These are phyloP conservation scores for Nannobrachium achirus DNA, from an alignment of 2,113 vertebrate genomes.

Conservation along the genomic window DNA sequence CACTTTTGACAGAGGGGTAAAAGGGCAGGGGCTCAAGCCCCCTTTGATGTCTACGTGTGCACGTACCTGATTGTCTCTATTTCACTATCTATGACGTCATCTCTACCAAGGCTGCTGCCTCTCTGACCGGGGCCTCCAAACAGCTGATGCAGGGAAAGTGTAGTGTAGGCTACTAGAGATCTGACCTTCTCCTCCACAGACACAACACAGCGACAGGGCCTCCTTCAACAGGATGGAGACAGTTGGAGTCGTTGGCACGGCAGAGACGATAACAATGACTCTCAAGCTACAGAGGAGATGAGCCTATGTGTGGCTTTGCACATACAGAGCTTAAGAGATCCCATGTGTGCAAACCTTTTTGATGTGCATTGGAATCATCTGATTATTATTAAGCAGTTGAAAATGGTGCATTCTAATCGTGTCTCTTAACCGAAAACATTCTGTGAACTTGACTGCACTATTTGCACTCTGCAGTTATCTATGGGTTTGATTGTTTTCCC, in stretches of 20 bases:
- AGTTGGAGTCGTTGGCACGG: slow-evolving; percentile 50
- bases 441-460: no score
- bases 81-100: slow-evolving; percentile 84
- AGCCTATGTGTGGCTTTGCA: slow-evolving; percentile 56
- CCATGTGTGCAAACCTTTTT: no score
- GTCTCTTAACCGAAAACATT: no score
- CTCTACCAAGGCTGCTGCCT: slow-evolving; percentile 79
- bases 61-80: slow-evolving; percentile 67
- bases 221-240: slow-evolving; percentile 74
- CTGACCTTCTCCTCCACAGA: slow-evolving; percentile 88
- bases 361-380: no score
- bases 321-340: neutral
- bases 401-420: no score
- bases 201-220: slow-evolving; percentile 82
- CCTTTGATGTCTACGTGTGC: no score
- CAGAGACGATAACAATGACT: slow-evolving; percentile 79
- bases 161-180: slow-evolving; percentile 79
- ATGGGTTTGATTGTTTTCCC: no score
- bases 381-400: no score
- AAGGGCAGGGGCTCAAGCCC: no score
- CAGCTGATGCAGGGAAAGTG: slow-evolving; percentile 85
- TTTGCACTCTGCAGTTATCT: no score
- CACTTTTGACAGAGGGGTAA: no score
- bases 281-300: slow-evolving; percentile 47
- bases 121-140: slow-evolving; percentile 75